Evolutionary conservation across 2,888 invertebrate genomes (phyloP), one percentile per base, ranked within the genome.

Genomic region (Chaitophorus viminalis): DNA sequence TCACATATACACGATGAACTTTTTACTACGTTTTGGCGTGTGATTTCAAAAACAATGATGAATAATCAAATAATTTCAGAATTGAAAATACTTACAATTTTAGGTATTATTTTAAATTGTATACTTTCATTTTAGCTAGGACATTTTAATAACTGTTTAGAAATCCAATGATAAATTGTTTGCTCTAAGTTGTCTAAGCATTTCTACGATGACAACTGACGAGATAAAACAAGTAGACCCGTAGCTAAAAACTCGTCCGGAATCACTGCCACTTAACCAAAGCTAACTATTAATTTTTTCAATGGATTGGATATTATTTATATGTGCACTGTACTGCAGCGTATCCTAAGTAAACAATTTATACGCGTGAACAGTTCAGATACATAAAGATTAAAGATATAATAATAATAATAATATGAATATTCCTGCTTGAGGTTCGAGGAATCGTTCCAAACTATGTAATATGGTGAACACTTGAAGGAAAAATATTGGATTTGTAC

Each of bases 401-500:
- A n/a, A n/a, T n/a, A n/a, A n/a, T n/a, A n/a, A 52, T 46, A 6
- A 39, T 39, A 29, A 17, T 17, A 25, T 18, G 6, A 21, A 65
- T 36, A 25, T 39, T 60, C 68, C 46, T 65, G 65, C 39, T 31
- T 17, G 18, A 39, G 39, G 21, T 65, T 46, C 46, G 4, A 39
- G 4, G 39, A 76, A 76, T 75, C 25, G 74, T 75, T 31, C 39
- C 31, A 3, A 8, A 60, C 1, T 31, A 54, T 33, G 74, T 46
- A 46, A 11, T 33, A 39, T 29, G 70, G 33, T 25, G 0, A 25
- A 60, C 17, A 52, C 25, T 29, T 5, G 60, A 25, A 46, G 68
- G 39, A 65, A 84, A 65, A 84, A 65, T 77, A 77, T 84, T 76
- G 76, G 46, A 84, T 68, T 68, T 52, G 65, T 84, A 77, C 76